These are phyloP conservation scores for Pygmarrhopalites habei DNA, from an alignment of 1,140 invertebrate genomes.

Conservation along the genomic window DNA sequence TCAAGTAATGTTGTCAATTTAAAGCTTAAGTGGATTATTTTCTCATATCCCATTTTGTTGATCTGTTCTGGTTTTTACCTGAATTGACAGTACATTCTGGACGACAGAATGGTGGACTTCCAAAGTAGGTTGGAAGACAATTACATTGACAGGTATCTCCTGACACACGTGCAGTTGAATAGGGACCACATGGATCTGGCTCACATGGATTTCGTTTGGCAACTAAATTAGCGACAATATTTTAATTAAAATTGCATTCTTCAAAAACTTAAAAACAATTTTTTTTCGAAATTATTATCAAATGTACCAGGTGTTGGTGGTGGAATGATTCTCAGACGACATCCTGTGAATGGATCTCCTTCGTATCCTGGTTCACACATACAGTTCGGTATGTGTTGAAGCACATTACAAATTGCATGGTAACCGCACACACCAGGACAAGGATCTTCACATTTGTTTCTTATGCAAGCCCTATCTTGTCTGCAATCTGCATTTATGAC, in stretches of 20 bases:
- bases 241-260: too few species aligned
- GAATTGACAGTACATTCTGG: slow-evolving; percentile 64
- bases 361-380: slow-evolving; percentile 58
- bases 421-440: slow-evolving; percentile 60
- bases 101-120: slow-evolving; percentile 59
- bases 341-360: slow-evolving; percentile 65
- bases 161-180: slow-evolving; percentile 60
- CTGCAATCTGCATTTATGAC: slow-evolving; percentile 51
- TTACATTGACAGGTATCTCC: neutral
- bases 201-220: slow-evolving; percentile 19
- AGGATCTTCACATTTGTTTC: slow-evolving; percentile 73
- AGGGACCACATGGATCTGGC: slow-evolving; percentile 70
- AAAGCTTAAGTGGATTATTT: too few species aligned
- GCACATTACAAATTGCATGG: slow-evolving; percentile 57
- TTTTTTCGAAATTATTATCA: too few species aligned
- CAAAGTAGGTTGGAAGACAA: neutral
- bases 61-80: too few species aligned
- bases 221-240: slow-evolving; percentile 3
- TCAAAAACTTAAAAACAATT: too few species aligned
- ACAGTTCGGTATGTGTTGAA: slow-evolving; percentile 66
- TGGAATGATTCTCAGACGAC: slow-evolving; percentile 41
- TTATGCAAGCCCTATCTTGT: slow-evolving; percentile 63
- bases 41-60: too few species aligned
- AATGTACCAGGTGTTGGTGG: neutral
- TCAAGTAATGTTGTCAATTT: too few species aligned